A percentile compares a stretch with the other conserved stretches of the same genome.
phyloP scores from a whole-genome alignment of 2,113 vertebrate species.

The Chionomys nivalis region DNA sequence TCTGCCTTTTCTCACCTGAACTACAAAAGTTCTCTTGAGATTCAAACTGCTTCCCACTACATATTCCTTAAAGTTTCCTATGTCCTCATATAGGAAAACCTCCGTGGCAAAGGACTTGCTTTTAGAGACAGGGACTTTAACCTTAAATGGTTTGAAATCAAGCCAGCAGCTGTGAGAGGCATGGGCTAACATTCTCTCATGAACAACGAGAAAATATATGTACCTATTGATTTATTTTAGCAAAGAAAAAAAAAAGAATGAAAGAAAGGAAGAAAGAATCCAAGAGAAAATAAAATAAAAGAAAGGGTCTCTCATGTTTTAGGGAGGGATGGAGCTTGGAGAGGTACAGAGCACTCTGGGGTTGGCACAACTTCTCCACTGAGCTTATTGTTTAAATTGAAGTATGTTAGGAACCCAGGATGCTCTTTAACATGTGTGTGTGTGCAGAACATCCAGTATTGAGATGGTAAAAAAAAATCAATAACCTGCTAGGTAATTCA shows the following conservation, averaged over 20 bases:
- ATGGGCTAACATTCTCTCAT: not conserved
- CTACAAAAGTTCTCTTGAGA: not conserved
- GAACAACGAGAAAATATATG: slow-evolving; percentile 15
- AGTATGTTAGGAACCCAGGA: not conserved
- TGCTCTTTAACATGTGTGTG: not conserved
- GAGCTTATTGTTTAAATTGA: not conserved
- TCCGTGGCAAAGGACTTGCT: not conserved
- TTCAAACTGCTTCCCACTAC: not conserved
- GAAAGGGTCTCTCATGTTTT: not conserved
- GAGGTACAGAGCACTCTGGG: not conserved
- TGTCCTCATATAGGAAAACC: not conserved
- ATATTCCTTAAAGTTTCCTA: not conserved
- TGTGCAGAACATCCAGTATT: not conserved
- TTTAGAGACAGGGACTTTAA: not conserved
- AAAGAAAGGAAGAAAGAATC: not conserved
- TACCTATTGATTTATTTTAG: not conserved
- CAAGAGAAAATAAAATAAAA: not conserved
- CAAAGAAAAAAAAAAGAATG: not conserved
- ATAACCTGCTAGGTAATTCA: not conserved
- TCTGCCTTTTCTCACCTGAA: not conserved
- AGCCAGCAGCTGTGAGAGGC: not conserved
- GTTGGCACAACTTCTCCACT: not conserved
- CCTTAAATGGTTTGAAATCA: not conserved
- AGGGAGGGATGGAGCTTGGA: not conserved
- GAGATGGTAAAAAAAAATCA: not conserved